Conservation (phyloP, 2,888 invertebrate species). For the Habroteleia sp. region DNA sequence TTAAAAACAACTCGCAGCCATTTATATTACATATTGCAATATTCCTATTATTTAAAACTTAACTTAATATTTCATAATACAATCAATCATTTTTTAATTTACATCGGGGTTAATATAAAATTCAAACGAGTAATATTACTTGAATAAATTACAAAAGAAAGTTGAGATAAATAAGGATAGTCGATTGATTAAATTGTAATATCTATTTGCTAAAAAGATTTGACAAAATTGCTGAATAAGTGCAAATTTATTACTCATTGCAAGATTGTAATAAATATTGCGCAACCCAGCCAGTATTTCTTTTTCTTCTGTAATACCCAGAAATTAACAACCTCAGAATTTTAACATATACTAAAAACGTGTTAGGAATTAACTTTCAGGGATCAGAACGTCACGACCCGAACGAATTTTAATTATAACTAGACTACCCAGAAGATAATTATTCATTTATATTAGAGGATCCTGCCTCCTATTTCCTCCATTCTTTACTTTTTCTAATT, state of each 20-base stretch:
- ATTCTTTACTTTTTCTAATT: slow-evolving; percentile 29
- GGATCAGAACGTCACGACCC: neutral
- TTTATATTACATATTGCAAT: too few species aligned
- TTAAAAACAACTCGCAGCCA: too few species aligned
- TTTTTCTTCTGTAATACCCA: slow-evolving; percentile 23
- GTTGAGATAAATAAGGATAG: slow-evolving; percentile 10
- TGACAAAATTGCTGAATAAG: slow-evolving; percentile 24
- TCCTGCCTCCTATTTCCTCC: slow-evolving; percentile 10
- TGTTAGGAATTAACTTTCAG: slow-evolving; percentile 7
- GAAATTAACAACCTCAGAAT: slow-evolving; percentile 16
- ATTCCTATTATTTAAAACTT: too few species aligned
- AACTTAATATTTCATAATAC: too few species aligned
- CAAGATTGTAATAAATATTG: slow-evolving; percentile 27
- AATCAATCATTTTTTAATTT: too few species aligned
- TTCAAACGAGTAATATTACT: neutral
- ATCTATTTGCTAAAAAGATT: slow-evolving; percentile 5
- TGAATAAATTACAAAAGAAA: slow-evolving; percentile 10
- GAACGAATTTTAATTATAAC: slow-evolving; percentile 48
- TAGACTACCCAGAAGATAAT: slow-evolving; percentile 30
- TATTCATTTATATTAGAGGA: slow-evolving; percentile 36
- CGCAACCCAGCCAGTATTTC: slow-evolving; percentile 15
- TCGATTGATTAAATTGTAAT: slow-evolving; percentile 1
- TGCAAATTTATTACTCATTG: slow-evolving; percentile 29
- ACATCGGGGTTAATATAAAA: too few species aligned
- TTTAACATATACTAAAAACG: too few species aligned